Evolutionary conservation across 2,113 vertebrate species (phyloP).

Genomic region (Alosa alosa): DNA sequence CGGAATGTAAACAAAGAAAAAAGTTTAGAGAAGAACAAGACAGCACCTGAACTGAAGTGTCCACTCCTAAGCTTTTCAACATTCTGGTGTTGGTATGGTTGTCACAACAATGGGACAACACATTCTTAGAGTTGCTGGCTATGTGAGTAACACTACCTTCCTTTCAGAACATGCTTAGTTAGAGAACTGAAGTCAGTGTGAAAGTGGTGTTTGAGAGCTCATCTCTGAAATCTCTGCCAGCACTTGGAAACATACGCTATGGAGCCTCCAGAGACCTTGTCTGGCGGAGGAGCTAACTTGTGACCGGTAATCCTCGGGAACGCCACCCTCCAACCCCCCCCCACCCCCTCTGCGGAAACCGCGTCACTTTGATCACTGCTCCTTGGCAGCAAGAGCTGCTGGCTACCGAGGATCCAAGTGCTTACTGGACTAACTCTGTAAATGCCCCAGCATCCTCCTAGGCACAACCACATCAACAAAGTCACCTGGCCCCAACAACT

Average conservation of each 20-base stretch:
- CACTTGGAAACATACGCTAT: not conserved
- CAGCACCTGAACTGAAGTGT: not conserved
- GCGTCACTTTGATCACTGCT: constrained; percentile 33
- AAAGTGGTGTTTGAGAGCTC: not conserved
- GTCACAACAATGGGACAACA: constrained; percentile 32
- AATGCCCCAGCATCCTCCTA: not conserved
- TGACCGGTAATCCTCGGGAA: constrained; percentile 42
- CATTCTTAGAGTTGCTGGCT: not conserved
- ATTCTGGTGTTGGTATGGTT: not conserved
- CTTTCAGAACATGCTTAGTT: not conserved
- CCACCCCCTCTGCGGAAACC: constrained; percentile 34
- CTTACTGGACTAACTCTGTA: not conserved
- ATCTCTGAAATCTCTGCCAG: not conserved
- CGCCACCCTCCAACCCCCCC: not conserved
- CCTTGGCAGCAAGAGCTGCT: not conserved
- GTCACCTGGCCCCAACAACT: not conserved
- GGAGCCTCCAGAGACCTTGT: constrained; percentile 19
- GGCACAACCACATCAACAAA: not conserved
- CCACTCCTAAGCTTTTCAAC: not conserved
- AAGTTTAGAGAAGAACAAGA: not conserved
- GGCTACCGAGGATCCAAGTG: not conserved
- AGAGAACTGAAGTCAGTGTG: not conserved
- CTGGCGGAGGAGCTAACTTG: constrained; percentile 34
- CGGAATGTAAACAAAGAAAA: constrained; percentile 4
- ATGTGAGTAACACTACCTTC: not conserved